phyloP scores from a whole-genome alignment of 1,140 invertebrate species.

The Zelostemma sp. region DNA sequence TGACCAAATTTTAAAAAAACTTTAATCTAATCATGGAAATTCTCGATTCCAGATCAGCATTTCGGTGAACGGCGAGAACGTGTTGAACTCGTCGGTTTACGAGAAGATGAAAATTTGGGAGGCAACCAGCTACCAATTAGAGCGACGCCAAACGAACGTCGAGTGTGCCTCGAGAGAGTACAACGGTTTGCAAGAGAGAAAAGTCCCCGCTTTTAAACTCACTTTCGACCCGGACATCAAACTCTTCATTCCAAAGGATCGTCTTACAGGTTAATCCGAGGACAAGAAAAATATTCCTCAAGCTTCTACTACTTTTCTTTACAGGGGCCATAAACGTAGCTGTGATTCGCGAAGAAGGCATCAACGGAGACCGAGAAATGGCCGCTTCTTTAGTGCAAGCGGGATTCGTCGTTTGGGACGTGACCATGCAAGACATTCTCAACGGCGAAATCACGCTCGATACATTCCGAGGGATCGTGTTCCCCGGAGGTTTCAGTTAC shows the following conservation, averaged over 20 bases:
- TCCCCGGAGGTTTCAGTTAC: constrained; percentile 98
- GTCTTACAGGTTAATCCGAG: constrained; percentile 35
- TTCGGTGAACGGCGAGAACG: constrained; percentile 72
- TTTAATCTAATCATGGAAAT: background rate
- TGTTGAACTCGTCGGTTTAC: constrained; percentile 77
- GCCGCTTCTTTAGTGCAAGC: constrained; percentile 91
- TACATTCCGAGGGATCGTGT: constrained; percentile 89
- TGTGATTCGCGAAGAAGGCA: constrained; percentile 96
- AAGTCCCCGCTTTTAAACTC: constrained; percentile 76
- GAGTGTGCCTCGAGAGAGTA: constrained; percentile 86
- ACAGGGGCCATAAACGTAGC: constrained; percentile 79
- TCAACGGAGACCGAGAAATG: constrained; percentile 98
- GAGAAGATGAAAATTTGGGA: constrained; percentile 90
- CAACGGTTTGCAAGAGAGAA: constrained; percentile 71
- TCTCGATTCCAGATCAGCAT: constrained; percentile 71
- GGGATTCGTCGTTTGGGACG: constrained; percentile 93
- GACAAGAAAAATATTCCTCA: background rate
- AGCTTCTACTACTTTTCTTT: too few species aligned
- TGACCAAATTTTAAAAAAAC: constrained; percentile 1
- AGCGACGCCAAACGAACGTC: constrained; percentile 85
- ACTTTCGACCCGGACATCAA: constrained; percentile 77
- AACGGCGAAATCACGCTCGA: constrained; percentile 79
- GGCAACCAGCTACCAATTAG: constrained; percentile 93
- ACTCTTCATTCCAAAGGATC: constrained; percentile 57
- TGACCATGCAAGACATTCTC: constrained; percentile 92